A percentile compares a stretch with the other conserved stretches of the same genome.
Evolutionary conservation across 2,113 vertebrate genomes (phyloP).

Genomic region (Diadophis punctatus): DNA sequence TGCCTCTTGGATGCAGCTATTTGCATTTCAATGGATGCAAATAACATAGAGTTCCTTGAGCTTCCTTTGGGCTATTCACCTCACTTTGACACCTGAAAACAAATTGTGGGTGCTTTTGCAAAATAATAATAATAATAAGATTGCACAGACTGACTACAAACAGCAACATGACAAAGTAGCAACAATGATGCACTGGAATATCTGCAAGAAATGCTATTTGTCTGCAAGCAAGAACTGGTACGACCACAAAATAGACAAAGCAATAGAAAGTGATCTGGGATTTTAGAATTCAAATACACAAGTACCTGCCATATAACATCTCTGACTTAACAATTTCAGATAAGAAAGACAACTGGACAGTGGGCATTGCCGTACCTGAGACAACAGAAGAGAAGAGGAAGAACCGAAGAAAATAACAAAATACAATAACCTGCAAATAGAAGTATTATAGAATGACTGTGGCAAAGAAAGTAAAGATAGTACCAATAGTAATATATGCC

Average conservation of each 20-base stretch:
- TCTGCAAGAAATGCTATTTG: not conserved
- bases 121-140: not conserved
- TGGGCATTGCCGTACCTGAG: not conserved
- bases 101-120: not conserved
- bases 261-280: not conserved
- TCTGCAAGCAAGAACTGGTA: not conserved
- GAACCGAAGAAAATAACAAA: not conserved
- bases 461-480: not conserved
- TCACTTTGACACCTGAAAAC: not conserved
- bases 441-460: not conserved
- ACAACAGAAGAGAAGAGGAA: not conserved
- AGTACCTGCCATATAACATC: not conserved
- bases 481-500: not conserved
- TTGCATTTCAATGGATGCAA: not conserved
- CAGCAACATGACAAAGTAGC: not conserved
- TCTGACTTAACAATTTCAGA: not conserved
- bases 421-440: not conserved
- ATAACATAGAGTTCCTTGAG: not conserved
- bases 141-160: not conserved
- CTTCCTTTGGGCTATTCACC: not conserved
- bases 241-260: not conserved
- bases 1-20: not conserved
- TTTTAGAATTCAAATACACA: not conserved
- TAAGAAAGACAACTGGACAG: not conserved
- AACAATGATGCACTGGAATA: not conserved